These are phyloP conservation scores for Lucilia cuprina DNA, from an alignment of 1,140 invertebrate genomes.

Conservation along the genomic window DNA sequence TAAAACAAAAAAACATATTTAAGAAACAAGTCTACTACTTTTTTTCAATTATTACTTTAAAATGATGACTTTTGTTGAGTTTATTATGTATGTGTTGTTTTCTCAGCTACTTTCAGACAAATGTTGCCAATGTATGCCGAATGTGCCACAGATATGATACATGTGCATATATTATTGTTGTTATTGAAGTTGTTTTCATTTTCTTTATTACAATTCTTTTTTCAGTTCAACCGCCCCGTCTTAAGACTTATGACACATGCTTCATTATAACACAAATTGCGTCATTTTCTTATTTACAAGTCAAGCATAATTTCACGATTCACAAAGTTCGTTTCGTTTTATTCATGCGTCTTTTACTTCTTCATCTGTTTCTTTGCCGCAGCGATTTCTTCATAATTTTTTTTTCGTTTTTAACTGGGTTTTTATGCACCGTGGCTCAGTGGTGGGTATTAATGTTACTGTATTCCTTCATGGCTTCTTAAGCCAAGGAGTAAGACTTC, in stretches of 20 bases:
- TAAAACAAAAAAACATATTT: background rate
- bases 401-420: background rate
- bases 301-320: constrained; percentile 17
- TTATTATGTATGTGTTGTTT: background rate
- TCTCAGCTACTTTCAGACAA: background rate
- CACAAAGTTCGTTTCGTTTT: background rate
- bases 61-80: constrained; percentile 3
- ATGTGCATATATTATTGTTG: too few relatives aligned
- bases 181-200: too few relatives aligned
- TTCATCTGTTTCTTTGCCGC: background rate
- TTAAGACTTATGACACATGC: constrained; percentile 17
- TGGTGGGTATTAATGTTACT: background rate
- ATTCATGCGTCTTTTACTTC: background rate
- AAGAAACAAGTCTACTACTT: background rate
- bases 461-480: background rate
- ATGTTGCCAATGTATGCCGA: background rate
- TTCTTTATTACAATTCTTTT: background rate
- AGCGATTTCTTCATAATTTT: background rate
- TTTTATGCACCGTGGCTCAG: background rate
- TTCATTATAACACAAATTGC: constrained; percentile 15
- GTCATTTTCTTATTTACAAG: constrained; percentile 17
- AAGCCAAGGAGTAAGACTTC: background rate
- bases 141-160: background rate
- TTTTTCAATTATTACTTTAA: background rate
- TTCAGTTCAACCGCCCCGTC: background rate